Conservation (phyloP, 2,888 invertebrate genomes). For the Agrilus biguttatus region DNA sequence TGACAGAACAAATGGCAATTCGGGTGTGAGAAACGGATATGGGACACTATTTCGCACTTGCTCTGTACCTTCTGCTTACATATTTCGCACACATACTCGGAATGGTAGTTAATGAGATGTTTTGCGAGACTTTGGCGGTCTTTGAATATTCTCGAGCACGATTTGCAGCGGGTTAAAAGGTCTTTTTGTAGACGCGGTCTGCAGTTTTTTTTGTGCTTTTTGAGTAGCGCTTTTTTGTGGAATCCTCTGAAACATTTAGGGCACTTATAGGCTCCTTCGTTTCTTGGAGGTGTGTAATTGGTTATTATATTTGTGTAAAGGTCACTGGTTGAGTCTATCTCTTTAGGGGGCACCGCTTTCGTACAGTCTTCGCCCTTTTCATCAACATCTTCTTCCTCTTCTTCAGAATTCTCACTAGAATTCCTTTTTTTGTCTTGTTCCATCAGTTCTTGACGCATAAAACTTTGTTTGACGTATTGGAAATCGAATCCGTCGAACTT, state of each 20-base stretch:
- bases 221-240: conserved; percentile 37
- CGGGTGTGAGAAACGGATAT: conserved; percentile 40
- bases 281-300: conserved; percentile 30
- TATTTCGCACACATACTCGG: conserved; percentile 37
- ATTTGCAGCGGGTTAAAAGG: conserved; percentile 38
- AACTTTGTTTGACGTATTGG: conserved; percentile 24
- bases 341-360: conserved; percentile 20
- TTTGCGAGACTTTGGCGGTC: conserved; percentile 39
- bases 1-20: conserved; percentile 38
- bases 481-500: conserved; percentile 27
- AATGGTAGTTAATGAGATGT: conserved; percentile 39
- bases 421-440: conserved; percentile 11
- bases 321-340: conserved; percentile 27
- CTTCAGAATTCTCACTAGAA: conserved; percentile 4
- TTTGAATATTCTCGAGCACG: conserved; percentile 41
- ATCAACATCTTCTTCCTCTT: conserved; percentile 1
- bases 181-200: conserved; percentile 34
- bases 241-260: conserved; percentile 41
- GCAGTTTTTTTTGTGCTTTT: conserved; percentile 44
- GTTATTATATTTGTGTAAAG: conserved; percentile 31
- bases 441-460: conserved; percentile 22
- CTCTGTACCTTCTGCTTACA: conserved; percentile 38
- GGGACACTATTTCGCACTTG: conserved; percentile 41
- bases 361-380: conserved; percentile 1
- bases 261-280: conserved; percentile 35